Conservation (phyloP, 2,113 vertebrate species). For the Rhinopomastus cyanomelas region DNA sequence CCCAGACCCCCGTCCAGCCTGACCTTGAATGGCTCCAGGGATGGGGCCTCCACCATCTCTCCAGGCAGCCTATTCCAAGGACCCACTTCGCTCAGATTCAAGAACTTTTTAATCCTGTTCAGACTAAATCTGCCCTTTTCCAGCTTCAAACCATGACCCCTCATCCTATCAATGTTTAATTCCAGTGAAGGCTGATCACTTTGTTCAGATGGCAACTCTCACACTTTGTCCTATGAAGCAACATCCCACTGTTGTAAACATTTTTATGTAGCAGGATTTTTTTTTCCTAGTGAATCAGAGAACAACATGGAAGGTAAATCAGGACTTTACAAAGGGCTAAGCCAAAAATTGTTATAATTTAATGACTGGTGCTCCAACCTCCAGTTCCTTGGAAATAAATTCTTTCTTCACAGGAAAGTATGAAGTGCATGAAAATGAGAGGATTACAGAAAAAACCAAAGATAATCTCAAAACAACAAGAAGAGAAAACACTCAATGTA, state of each 20-base stretch:
- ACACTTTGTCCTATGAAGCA: background rate
- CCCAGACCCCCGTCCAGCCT: too few relatives aligned
- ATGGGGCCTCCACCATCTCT: too few relatives aligned
- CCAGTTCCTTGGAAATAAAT: background rate
- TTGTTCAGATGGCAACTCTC: background rate
- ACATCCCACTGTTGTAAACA: background rate
- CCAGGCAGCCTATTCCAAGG: too few relatives aligned
- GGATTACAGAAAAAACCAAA: background rate
- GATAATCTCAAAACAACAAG: background rate
- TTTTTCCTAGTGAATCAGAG: background rate
- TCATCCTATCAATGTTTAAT: background rate
- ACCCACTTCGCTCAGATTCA: too few relatives aligned
- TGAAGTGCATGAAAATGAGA: background rate
- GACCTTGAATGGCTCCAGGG: too few relatives aligned
- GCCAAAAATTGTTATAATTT: background rate
- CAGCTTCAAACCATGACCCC: too few relatives aligned
- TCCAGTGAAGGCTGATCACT: background rate
- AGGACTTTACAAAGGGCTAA: background rate
- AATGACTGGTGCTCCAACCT: background rate
- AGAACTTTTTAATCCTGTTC: too few relatives aligned
- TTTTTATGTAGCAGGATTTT: background rate
- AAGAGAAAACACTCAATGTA: background rate
- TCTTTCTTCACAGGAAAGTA: background rate
- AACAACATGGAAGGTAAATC: background rate
- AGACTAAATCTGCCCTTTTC: too few relatives aligned